These are phyloP conservation scores for Leiothrix lutea DNA, from an alignment of 2,113 vertebrate genomes.

Conservation along the genomic window DNA sequence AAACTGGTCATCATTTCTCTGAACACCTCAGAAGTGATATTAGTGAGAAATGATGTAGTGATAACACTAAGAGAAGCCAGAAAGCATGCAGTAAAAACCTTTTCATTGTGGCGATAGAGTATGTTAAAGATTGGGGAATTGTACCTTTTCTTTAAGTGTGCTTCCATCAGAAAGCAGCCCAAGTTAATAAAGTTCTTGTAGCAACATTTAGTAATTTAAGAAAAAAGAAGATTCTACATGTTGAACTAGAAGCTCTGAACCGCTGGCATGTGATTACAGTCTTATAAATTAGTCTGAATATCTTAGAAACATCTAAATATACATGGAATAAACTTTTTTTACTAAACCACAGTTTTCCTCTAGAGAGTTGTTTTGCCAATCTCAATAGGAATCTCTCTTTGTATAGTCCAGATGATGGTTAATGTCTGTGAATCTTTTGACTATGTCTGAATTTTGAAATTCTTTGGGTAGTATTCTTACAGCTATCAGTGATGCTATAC, in stretches of 20 bases:
- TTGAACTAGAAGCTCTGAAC: not conserved
- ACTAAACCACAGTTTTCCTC: not conserved
- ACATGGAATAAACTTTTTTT: not conserved
- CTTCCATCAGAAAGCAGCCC: not conserved
- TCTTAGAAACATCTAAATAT: not conserved
- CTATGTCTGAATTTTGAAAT: not conserved
- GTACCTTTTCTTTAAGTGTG: not conserved
- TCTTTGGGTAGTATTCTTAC: not conserved
- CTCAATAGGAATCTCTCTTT: not conserved
- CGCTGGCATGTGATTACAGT: not conserved
- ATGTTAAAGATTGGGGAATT: not conserved
- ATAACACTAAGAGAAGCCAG: not conserved
- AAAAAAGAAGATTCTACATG: not conserved
- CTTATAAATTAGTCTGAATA: not conserved
- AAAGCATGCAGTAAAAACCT: not conserved
- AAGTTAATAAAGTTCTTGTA: not conserved
- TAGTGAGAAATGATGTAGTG: not conserved
- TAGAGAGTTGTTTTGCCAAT: not conserved
- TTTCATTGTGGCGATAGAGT: not conserved
- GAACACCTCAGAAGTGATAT: not conserved
- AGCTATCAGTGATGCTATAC: not conserved
- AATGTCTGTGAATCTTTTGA: not conserved
- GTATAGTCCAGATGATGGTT: not conserved
- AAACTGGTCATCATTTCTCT: not conserved
- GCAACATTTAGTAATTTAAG: not conserved